Evolutionary conservation across 2,797 vertebrate species (phyloP).

Genomic region (Falco concolor): DNA sequence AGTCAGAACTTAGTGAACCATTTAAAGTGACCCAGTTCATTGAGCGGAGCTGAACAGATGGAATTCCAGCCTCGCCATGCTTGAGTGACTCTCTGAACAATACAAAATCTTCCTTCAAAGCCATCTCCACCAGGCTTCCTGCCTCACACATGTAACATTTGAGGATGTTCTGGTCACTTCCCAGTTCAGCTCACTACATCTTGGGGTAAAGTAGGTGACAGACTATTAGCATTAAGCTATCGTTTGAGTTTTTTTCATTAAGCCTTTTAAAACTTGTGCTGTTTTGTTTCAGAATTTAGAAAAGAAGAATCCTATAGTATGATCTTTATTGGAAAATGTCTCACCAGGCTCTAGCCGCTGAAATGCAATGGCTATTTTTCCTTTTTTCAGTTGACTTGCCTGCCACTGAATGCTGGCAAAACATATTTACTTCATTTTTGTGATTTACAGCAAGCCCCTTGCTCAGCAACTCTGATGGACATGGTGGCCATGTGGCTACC

Average conservation of each 20-base stretch:
- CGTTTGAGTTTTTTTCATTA: neutral
- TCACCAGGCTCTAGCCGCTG: neutral
- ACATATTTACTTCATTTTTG: neutral
- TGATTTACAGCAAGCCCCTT: neutral
- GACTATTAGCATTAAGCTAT: neutral
- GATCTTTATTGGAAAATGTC: neutral
- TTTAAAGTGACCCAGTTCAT: slow-evolving; percentile 77
- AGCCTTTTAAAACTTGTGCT: neutral
- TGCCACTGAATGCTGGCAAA: neutral
- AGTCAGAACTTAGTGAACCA: slow-evolving; percentile 77
- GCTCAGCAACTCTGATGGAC: neutral
- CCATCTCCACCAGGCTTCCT: slow-evolving; percentile 42
- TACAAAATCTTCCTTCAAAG: slow-evolving; percentile 66
- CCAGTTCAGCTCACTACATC: neutral
- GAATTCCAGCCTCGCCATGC: slow-evolving; percentile 69
- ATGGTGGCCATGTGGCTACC: neutral
- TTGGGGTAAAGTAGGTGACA: neutral
- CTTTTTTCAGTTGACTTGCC: neutral
- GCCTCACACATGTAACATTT: slow-evolving; percentile 4
- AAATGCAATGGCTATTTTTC: neutral
- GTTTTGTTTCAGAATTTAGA: neutral
- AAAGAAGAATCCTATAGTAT: neutral
- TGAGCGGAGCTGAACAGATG: slow-evolving; percentile 79
- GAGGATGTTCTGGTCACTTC: slow-evolving; percentile 20
- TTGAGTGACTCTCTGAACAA: slow-evolving; percentile 65